These are phyloP conservation scores for Sminthopsis crassicaudata DNA, from an alignment of 2,113 vertebrate species.

Conservation along the genomic window DNA sequence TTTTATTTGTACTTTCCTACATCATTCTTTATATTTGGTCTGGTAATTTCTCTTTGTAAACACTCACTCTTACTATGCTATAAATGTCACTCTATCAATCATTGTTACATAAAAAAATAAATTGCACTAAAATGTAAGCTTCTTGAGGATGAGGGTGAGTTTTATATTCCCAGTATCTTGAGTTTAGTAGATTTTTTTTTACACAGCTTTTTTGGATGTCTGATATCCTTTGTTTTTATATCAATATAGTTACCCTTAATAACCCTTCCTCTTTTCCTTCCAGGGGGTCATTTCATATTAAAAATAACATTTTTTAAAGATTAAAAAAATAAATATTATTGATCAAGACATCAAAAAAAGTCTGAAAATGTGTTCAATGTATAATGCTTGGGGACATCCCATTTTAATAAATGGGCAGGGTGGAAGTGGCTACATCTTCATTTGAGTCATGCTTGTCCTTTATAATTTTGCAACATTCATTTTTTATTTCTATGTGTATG, in stretches of 20 bases:
- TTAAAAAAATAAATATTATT: neutral
- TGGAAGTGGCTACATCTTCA: neutral
- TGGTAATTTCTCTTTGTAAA: neutral
- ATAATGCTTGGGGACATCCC: neutral
- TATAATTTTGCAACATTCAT: neutral
- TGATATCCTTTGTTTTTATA: neutral
- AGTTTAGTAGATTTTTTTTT: neutral
- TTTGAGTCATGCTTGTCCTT: neutral
- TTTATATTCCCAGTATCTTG: neutral
- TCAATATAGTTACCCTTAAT: neutral
- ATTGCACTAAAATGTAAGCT: neutral
- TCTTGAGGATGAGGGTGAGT: neutral
- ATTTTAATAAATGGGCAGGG: neutral
- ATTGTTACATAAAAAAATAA: neutral
- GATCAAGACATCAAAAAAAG: neutral
- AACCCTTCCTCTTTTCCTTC: neutral
- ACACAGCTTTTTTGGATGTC: neutral
- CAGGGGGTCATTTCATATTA: neutral
- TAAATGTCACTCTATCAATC: neutral
- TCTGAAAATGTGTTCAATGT: neutral
- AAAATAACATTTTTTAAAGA: neutral
- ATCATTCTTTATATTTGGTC: neutral
- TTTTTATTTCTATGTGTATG: too few species aligned
- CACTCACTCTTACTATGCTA: neutral
- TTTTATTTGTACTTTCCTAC: neutral